Conservation (phyloP, 2,113 vertebrate species). For the Capra hircus region DNA sequence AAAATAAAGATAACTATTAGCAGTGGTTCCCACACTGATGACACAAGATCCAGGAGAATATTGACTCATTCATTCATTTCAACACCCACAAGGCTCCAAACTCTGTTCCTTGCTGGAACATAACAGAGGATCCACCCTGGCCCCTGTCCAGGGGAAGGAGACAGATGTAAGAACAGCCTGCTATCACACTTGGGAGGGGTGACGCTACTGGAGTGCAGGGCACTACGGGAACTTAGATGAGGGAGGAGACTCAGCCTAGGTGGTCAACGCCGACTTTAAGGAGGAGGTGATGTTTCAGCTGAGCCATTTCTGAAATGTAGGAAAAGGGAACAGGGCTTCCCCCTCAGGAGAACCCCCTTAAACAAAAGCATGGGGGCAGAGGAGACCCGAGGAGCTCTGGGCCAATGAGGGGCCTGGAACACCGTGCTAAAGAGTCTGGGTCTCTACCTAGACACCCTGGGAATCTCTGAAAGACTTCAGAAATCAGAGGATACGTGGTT, state of each 20-base stretch:
- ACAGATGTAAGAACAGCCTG: not conserved
- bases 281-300: not conserved
- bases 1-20: not conserved
- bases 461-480: not conserved
- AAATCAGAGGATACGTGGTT: not conserved
- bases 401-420: not conserved
- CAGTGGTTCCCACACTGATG: not conserved
- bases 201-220: too few species aligned
- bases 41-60: not conserved
- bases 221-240: not conserved
- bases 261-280: not conserved
- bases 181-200: not conserved
- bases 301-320: not conserved
- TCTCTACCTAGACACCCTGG: not conserved
- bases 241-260: not conserved
- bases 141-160: not conserved
- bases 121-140: not conserved
- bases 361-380: not conserved
- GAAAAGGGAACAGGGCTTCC: not conserved
- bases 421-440: not conserved
- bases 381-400: not conserved
- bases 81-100: not conserved
- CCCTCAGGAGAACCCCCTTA: accelerated
- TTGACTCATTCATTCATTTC: not conserved
- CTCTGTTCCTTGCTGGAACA: not conserved